Evolutionary conservation across 2,888 invertebrate genomes (phyloP).

Genomic region (Agrilus biguttatus): DNA sequence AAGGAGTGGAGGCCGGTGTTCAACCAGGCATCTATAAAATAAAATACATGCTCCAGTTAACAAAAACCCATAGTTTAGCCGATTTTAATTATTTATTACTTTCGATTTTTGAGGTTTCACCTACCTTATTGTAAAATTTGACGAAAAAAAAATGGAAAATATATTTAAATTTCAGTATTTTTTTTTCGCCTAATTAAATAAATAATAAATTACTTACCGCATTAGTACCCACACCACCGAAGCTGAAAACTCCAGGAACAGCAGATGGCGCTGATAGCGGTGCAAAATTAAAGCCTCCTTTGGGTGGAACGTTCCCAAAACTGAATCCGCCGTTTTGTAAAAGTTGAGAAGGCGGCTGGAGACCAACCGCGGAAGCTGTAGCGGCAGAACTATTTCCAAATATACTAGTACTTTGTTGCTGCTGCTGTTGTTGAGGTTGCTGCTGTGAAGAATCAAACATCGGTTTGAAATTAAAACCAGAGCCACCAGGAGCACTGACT

Average conservation of each 20-base stretch:
- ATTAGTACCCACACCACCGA: constrained; percentile 17
- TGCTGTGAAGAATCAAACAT: constrained; percentile 11
- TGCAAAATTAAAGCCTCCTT: constrained; percentile 3
- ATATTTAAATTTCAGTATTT: not conserved
- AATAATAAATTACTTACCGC: constrained; percentile 15
- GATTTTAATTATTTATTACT: no score
- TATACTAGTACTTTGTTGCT: constrained; percentile 18
- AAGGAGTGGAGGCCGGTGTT: no score
- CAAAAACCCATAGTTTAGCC: no score
- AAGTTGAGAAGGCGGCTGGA: constrained; percentile 5
- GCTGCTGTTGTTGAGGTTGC: constrained; percentile 12
- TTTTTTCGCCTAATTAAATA: not conserved
- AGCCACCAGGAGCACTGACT: constrained; percentile 11
- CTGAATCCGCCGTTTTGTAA: constrained; percentile 21
- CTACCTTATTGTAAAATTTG: no score
- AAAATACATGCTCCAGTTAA: no score
- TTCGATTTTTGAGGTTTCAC: no score
- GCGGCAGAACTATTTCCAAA: constrained; percentile 7
- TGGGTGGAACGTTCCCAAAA: constrained; percentile 18
- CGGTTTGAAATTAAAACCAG: constrained; percentile 19
- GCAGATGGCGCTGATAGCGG: constrained; percentile 10
- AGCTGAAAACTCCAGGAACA: constrained; percentile 23
- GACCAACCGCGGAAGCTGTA: constrained; percentile 3
- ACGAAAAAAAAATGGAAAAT: no score
- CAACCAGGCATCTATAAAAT: no score